Evolutionary conservation across 2,888 invertebrate genomes (phyloP).

Genomic region (Hemistola chrysoprasaria): DNA sequence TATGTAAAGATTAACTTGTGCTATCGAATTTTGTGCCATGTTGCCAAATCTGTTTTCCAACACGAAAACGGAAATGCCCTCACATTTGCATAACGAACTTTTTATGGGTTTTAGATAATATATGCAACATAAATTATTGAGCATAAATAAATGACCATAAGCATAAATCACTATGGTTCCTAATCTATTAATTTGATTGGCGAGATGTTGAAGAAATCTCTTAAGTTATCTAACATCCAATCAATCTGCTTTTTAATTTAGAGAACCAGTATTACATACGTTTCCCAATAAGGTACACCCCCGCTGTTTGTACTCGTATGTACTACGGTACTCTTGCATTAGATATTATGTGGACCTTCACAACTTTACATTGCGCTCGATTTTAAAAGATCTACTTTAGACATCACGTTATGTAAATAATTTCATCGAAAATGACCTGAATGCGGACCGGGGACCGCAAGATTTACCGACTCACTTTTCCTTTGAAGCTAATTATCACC

Average conservation of each 20-base stretch:
- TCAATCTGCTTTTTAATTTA: conserved; percentile 18
- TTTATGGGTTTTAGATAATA: too few species aligned
- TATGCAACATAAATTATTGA: too few species aligned
- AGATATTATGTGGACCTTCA: not conserved
- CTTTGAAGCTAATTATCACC: conserved; percentile 34
- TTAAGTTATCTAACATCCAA: conserved; percentile 12
- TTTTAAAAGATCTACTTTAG: conserved; percentile 9
- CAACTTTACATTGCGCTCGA: not conserved
- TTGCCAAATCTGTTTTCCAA: too few species aligned
- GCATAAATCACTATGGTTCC: too few species aligned
- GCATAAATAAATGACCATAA: too few species aligned
- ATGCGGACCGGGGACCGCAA: conserved; percentile 32
- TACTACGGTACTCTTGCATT: too few species aligned
- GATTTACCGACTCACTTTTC: conserved; percentile 48
- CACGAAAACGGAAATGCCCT: conserved; percentile 11
- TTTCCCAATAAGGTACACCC: not conserved
- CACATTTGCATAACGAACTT: not conserved
- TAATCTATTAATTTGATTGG: conserved; percentile 9
- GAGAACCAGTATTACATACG: conserved; percentile 14
- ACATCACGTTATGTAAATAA: conserved; percentile 31
- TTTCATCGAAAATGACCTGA: conserved; percentile 11
- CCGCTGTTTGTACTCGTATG: too few species aligned
- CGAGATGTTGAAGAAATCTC: conserved; percentile 12
- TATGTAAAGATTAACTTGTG: too few species aligned
- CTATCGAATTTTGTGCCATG: too few species aligned